Evolutionary conservation across 2,797 vertebrate species (phyloP).

Genomic region (Pangasius macronema): DNA sequence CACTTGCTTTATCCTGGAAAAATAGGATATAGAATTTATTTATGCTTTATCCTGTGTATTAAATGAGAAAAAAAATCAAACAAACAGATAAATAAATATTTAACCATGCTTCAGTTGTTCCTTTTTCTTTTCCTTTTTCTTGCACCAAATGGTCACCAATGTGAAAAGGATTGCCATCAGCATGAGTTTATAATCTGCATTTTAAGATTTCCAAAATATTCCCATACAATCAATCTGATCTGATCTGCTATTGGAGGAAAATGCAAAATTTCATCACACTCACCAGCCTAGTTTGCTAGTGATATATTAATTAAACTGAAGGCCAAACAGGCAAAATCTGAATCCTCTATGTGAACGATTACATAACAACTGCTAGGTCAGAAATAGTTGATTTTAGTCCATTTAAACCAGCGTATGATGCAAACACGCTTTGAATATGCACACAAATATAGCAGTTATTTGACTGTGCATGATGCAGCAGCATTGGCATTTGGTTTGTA

Average conservation of each 20-base stretch:
- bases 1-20: background rate
- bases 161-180: no score
- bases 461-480: background rate
- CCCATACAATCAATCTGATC: no score
- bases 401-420: background rate
- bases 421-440: background rate
- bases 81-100: background rate
- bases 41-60: background rate
- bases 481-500: background rate
- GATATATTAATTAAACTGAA: background rate
- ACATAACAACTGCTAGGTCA: background rate
- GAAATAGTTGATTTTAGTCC: background rate
- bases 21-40: background rate
- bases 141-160: no score
- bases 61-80: background rate
- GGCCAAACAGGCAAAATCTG: background rate
- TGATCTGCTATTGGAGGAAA: no score
- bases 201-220: no score
- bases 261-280: background rate
- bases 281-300: background rate
- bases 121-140: background rate
- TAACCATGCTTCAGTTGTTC: background rate
- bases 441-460: background rate
- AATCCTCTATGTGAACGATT: background rate
- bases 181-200: no score